Evolutionary conservation across 2,113 vertebrate genomes (phyloP).

Genomic region (Psophia crepitans): DNA sequence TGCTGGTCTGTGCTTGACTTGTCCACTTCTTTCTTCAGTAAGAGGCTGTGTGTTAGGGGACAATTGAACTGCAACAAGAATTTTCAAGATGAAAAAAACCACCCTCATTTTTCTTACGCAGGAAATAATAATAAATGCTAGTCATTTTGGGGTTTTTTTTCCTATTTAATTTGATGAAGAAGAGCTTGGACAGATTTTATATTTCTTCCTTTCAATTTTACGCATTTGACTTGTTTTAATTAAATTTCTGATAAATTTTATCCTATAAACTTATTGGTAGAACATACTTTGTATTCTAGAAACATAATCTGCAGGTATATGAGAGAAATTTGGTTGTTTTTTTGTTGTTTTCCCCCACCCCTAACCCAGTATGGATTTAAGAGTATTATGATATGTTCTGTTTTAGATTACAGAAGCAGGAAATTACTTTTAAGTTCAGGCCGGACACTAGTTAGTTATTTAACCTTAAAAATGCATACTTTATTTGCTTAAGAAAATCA

Average conservation of each 20-base stretch:
- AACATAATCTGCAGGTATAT: background rate
- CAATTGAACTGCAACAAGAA: background rate
- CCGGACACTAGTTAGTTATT: background rate
- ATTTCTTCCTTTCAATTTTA: constrained; percentile 1
- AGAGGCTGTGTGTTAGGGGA: background rate
- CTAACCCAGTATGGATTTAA: background rate
- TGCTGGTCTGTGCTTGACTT: background rate
- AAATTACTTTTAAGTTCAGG: constrained; percentile 19
- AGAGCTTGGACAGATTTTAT: background rate
- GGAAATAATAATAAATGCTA: background rate
- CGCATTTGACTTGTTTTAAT: constrained; percentile 34
- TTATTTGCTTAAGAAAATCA: background rate
- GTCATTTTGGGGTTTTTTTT: background rate
- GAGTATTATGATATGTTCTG: background rate
- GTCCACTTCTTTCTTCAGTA: background rate
- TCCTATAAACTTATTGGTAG: background rate
- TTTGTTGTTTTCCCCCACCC: background rate
- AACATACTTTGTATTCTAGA: constrained; percentile 7
- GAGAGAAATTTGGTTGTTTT: background rate
- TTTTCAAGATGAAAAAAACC: background rate
- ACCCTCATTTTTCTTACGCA: background rate
- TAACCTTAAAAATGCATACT: background rate
- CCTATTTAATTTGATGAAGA: background rate
- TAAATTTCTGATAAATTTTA: constrained; percentile 32
- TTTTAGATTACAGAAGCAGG: background rate